These are phyloP conservation scores for Hymenopus coronatus DNA, from an alignment of 2,888 invertebrate genomes.

Conservation along the genomic window DNA sequence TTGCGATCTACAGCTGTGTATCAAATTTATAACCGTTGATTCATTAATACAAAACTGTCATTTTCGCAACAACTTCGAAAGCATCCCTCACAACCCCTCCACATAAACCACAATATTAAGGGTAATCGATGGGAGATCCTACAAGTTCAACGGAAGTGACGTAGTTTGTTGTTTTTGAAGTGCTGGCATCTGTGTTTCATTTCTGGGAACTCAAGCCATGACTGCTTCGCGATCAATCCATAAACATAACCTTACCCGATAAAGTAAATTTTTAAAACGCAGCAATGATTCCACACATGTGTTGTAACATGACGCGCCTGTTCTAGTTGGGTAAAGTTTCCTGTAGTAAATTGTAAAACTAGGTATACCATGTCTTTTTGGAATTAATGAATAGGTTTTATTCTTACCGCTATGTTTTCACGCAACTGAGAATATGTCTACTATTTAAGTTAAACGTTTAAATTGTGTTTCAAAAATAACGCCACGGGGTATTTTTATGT, in stretches of 20 bases:
- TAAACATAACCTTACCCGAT: not conserved
- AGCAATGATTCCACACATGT: too few relatives aligned
- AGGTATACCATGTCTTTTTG: too few relatives aligned
- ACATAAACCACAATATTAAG: slow-evolving; percentile 1
- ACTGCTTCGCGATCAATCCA: not conserved
- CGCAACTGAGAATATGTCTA: too few relatives aligned
- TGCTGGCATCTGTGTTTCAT: slow-evolving; percentile 3
- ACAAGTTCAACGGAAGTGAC: slow-evolving; percentile 20
- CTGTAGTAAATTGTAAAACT: too few relatives aligned
- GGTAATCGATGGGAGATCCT: slow-evolving; percentile 10
- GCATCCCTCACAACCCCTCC: slow-evolving; percentile 15
- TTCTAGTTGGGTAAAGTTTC: too few relatives aligned
- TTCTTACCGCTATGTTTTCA: too few relatives aligned
- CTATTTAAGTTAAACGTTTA: too few relatives aligned
- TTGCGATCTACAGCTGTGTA: not conserved
- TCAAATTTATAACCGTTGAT: not conserved
- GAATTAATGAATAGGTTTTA: too few relatives aligned
- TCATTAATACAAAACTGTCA: not conserved
- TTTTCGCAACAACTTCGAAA: not conserved
- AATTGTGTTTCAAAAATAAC: too few relatives aligned
- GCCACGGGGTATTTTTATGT: too few relatives aligned
- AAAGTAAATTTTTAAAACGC: too few relatives aligned
- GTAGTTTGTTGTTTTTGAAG: slow-evolving; percentile 6
- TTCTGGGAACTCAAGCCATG: not conserved
- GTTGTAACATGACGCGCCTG: too few relatives aligned